phyloP scores from a whole-genome alignment of 2,888 invertebrate species.

The Drosophila formosana region DNA sequence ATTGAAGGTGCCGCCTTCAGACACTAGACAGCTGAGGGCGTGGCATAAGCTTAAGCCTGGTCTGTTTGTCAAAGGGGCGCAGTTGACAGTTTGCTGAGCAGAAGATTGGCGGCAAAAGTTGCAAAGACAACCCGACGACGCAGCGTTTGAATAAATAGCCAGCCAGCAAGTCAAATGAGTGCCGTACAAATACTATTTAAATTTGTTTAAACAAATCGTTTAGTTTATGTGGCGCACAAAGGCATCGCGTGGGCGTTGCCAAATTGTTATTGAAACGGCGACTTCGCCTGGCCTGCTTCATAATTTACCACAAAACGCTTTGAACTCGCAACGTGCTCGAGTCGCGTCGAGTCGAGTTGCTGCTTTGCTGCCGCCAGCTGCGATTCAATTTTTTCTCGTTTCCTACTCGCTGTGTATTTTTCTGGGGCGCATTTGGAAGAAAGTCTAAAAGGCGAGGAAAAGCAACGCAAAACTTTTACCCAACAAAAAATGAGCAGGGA shows the following conservation, averaged over 20 bases:
- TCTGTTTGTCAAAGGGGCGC: slow-evolving; percentile 42
- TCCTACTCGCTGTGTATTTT: slow-evolving; percentile 9
- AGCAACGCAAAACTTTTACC: slow-evolving; percentile 60
- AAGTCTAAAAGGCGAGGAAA: slow-evolving; percentile 49
- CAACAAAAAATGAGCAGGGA: slow-evolving; percentile 7
- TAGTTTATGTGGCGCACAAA: slow-evolving; percentile 20
- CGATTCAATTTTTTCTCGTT: slow-evolving; percentile 23
- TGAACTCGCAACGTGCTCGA: slow-evolving; percentile 57
- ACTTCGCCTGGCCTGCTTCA: slow-evolving; percentile 23
- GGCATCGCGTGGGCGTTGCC: slow-evolving; percentile 56
- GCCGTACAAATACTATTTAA: slow-evolving; percentile 8
- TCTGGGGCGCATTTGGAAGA: slow-evolving; percentile 38
- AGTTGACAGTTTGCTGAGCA: slow-evolving; percentile 59
- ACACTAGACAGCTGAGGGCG: slow-evolving; percentile 47
- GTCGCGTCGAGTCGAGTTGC: neutral
- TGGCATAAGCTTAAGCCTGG: slow-evolving; percentile 14
- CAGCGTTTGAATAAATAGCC: slow-evolving; percentile 16
- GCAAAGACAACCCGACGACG: slow-evolving; percentile 21
- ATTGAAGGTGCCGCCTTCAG: slow-evolving; percentile 34
- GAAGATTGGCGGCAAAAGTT: slow-evolving; percentile 30
- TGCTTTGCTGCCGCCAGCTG: slow-evolving; percentile 46
- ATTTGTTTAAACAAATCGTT: slow-evolving; percentile 31
- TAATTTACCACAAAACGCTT: slow-evolving; percentile 60
- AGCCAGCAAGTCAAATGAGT: neutral
- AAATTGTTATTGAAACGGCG: slow-evolving; percentile 42